Base-by-base conservation (phyloP, 2,113 vertebrate genomes). In the Osmerus mordax region DNA sequence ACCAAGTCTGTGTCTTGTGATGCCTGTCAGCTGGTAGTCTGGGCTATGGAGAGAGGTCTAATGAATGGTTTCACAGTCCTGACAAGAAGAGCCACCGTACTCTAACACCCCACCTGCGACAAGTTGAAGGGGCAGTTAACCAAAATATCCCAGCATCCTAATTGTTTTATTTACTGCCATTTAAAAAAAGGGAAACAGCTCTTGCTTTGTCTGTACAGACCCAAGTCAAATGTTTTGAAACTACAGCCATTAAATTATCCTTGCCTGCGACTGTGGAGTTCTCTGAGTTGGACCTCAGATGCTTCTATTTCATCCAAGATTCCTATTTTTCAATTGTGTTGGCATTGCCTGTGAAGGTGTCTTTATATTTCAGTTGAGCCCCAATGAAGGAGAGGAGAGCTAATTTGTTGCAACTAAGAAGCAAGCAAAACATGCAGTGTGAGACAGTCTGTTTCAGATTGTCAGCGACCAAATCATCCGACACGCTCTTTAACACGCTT, bases 401-500 rank as follows among this genome's bases (percentile, higher is more conserved):
- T 76, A 82, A 86, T 83, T 78, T 82, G 82, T 87, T 82, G 78
- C 82, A 76, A 86, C 76, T 86, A 89, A 84, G 84, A 85, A 89
- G 83, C 78, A 83, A 82, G 79, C 65, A 80, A 47, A 86, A 86
- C 81, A 78, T 29, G 53, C 25, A 15, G 72, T 80, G 78, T 86
- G 81, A 84, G 58, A 74, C 14, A 15, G n/a, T 21, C 65, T 55
- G 47, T 83, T 73, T 41, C 54, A 47, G 52, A 18, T 52, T 73
- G 81, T 78, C 81, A 80, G 78, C 83, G 81, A 83, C 85, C 86
- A 88, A 88, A 85, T 84, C 83, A 78, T 73, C 84, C 47, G 79
- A 87, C 85, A 86, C 83, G 87, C 84, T 86, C 55, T 88, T 89
- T 89, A 86, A 86, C 84, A 84, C 79, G 83, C 75, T 83, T 81